A percentile compares a stretch with the other conserved stretches of the same genome.
phyloP scores from a whole-genome alignment of 2,113 vertebrate genomes.

The Crotalus helleri region DNA sequence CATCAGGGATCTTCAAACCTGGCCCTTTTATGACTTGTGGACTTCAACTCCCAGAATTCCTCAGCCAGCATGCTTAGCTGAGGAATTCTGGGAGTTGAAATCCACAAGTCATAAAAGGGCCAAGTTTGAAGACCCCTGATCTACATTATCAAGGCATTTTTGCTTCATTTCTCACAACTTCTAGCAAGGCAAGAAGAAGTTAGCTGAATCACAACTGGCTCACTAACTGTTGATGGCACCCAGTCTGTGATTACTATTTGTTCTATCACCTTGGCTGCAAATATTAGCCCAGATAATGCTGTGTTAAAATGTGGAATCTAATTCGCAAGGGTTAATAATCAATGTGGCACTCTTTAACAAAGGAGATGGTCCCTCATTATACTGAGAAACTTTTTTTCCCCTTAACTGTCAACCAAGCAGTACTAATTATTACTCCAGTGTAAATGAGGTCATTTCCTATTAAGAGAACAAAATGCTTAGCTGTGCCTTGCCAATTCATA shows the following conservation, averaged over 20 bases:
- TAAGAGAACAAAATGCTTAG: slow-evolving; percentile 85
- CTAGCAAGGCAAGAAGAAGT: background rate
- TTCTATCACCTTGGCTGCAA: slow-evolving; percentile 27
- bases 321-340: slow-evolving; percentile 79
- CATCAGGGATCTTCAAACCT: too few species aligned
- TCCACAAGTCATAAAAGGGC: too few species aligned
- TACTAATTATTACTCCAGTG: slow-evolving; percentile 88
- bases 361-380: slow-evolving; percentile 89
- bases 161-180: background rate
- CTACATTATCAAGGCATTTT: background rate
- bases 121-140: too few species aligned
- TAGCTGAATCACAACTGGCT: background rate
- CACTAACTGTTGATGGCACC: too few species aligned
- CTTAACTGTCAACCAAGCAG: slow-evolving; percentile 87
- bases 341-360: slow-evolving; percentile 77
- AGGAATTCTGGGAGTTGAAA: too few species aligned
- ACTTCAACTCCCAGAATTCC: too few species aligned
- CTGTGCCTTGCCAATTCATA: slow-evolving; percentile 83
- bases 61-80: too few species aligned
- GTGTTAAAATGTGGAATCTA: slow-evolving; percentile 56
- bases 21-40: too few species aligned
- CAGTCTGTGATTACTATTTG: background rate
- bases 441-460: slow-evolving; percentile 89
- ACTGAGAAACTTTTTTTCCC: slow-evolving; percentile 81
- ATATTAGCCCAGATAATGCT: slow-evolving; percentile 3